Percentiles rank a stretch among this genome's conserved stretches.
Evolutionary conservation across 1,140 invertebrate genomes (phyloP).

Genomic region (Drosophila azteca): DNA sequence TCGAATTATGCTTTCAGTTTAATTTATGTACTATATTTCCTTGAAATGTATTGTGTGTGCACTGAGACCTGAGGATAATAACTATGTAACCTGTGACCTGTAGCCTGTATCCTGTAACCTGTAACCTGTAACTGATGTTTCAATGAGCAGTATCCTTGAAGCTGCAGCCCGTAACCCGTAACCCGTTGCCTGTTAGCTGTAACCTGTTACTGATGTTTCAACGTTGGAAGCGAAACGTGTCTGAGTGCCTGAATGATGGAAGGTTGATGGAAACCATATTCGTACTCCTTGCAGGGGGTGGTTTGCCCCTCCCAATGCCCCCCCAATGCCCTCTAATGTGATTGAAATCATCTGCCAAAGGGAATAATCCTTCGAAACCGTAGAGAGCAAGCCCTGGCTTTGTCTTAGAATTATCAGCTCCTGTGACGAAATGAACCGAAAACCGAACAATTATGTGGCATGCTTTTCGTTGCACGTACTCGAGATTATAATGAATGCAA

Average conservation of each 20-base stretch:
- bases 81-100: background rate
- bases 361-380: no score
- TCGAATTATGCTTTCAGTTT: slow-evolving; percentile 47
- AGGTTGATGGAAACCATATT: no score
- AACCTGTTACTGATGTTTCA: slow-evolving; percentile 6
- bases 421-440: slow-evolving; percentile 26
- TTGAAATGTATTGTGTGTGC: slow-evolving; percentile 46
- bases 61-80: slow-evolving; percentile 20
- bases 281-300: no score
- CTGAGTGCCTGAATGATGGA: slow-evolving; percentile 6
- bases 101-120: background rate
- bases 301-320: no score
- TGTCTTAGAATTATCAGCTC: background rate
- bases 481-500: slow-evolving; percentile 67
- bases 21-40: slow-evolving; percentile 12
- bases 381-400: no score
- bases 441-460: background rate
- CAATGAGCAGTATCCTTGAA: background rate
- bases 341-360: no score
- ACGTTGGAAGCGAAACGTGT: background rate
- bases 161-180: no score
- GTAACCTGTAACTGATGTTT: background rate
- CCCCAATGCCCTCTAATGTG: no score
- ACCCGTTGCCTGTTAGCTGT: background rate
- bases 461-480: slow-evolving; percentile 43